Evolutionary conservation across 1,140 invertebrate species (phyloP).

Genomic region (Zaprionus tsacasi): DNA sequence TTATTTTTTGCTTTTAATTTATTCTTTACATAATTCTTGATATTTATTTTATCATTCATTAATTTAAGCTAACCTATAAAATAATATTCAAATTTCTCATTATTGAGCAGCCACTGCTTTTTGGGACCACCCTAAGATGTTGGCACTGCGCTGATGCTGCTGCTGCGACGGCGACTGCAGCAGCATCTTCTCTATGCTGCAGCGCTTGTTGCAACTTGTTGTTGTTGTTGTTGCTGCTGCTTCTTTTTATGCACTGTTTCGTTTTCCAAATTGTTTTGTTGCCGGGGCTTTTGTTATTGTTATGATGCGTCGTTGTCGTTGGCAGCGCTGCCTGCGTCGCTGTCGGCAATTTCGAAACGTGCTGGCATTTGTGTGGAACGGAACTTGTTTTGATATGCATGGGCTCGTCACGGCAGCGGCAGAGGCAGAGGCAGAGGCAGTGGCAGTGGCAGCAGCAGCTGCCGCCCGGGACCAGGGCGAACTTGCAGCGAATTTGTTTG

Average conservation of each 20-base stretch:
- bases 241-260: constrained; percentile 71
- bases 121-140: constrained; percentile 54
- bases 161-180: constrained; percentile 41
- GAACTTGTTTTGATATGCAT: constrained; percentile 80
- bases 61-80: not conserved
- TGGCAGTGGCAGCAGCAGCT: constrained; percentile 32
- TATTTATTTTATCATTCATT: not conserved
- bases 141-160: constrained; percentile 8
- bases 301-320: constrained; percentile 68
- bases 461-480: constrained; percentile 52
- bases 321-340: constrained; percentile 29
- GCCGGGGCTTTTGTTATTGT: constrained; percentile 73
- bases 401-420: constrained; percentile 44
- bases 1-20: not conserved
- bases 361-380: constrained; percentile 80
- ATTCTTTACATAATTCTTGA: not conserved
- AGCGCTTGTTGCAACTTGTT: not conserved
- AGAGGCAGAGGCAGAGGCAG: constrained; percentile 17
- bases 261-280: constrained; percentile 64
- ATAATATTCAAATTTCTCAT: not conserved
- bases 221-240: constrained; percentile 20
- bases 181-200: constrained; percentile 28
- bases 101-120: not conserved
- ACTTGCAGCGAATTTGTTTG: constrained; percentile 70
- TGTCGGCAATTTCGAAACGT: constrained; percentile 73